phyloP scores from a whole-genome alignment of 2,797 vertebrate genomes.

The Hydrophis major region DNA sequence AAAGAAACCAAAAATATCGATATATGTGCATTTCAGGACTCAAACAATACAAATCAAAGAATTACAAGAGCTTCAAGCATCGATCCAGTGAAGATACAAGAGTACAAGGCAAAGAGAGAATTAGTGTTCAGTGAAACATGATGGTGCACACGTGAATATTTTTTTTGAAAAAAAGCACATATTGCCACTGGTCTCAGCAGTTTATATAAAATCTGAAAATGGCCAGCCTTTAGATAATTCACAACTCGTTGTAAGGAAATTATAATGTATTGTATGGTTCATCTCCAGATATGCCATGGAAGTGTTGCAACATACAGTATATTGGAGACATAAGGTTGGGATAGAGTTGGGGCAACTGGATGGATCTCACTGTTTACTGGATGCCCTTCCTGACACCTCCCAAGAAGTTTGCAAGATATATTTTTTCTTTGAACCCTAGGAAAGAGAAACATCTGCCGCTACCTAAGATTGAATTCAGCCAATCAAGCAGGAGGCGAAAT shows the following conservation, averaged over 20 bases:
- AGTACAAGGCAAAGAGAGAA: neutral
- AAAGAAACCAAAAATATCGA: neutral
- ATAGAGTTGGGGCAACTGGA: neutral
- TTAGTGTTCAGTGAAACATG: neutral
- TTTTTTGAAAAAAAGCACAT: neutral
- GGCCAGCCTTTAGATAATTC: neutral
- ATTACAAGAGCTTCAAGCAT: neutral
- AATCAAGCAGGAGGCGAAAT: neutral
- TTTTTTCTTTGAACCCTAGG: neutral
- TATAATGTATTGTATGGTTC: neutral
- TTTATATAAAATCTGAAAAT: neutral
- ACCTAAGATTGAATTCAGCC: neutral
- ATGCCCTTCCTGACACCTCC: neutral
- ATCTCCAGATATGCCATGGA: neutral
- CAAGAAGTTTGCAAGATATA: neutral
- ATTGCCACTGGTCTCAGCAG: neutral
- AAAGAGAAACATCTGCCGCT: neutral
- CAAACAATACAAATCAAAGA: neutral
- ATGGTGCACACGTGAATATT: neutral
- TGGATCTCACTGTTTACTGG: neutral
- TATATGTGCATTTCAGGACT: neutral
- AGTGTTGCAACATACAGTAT: neutral
- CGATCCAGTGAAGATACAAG: neutral
- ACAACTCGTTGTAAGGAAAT: neutral
- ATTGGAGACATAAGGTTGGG: neutral